Conservation (phyloP, 2,797 vertebrate species). For the Pagetopsis macropterus region DNA sequence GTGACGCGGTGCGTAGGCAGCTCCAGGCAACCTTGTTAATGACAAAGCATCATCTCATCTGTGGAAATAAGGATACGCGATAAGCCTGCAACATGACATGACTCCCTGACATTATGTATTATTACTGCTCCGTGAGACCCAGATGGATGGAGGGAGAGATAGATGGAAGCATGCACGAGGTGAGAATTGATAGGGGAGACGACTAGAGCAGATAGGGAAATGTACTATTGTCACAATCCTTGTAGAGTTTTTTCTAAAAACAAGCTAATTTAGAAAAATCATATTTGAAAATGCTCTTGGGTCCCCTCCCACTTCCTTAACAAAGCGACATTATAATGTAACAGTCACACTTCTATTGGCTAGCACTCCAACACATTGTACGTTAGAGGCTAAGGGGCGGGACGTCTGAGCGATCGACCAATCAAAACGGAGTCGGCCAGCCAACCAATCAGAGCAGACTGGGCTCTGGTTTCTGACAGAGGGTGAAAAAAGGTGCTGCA, state of each 20-base stretch:
- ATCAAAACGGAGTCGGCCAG: too few relatives aligned
- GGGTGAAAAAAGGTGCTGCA: too few relatives aligned
- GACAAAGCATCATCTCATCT: constrained; percentile 48
- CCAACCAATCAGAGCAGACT: too few relatives aligned
- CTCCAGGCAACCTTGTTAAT: constrained; percentile 47
- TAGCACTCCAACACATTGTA: too few relatives aligned
- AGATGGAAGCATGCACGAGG: constrained; percentile 26
- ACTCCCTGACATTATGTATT: constrained; percentile 41
- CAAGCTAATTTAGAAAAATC: too few relatives aligned
- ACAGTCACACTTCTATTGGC: too few relatives aligned
- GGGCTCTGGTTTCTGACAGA: too few relatives aligned
- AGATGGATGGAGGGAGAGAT: constrained; percentile 25
- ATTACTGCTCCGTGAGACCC: constrained; percentile 26
- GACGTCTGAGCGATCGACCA: too few relatives aligned
- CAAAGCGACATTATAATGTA: too few relatives aligned
- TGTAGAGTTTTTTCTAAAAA: background rate
- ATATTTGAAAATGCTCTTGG: too few relatives aligned
- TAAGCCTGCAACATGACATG: constrained; percentile 42
- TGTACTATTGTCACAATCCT: background rate
- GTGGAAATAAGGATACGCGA: constrained; percentile 25
- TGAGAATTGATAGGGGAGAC: background rate
- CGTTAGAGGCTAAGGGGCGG: too few relatives aligned
- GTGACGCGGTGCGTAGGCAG: constrained; percentile 25
- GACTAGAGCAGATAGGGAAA: background rate
- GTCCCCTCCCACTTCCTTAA: too few relatives aligned